Percentiles rank a stretch among this genome's conserved stretches.
phyloP scores from a whole-genome alignment of 2,113 vertebrate species.

The Porphyrio hochstetteri region DNA sequence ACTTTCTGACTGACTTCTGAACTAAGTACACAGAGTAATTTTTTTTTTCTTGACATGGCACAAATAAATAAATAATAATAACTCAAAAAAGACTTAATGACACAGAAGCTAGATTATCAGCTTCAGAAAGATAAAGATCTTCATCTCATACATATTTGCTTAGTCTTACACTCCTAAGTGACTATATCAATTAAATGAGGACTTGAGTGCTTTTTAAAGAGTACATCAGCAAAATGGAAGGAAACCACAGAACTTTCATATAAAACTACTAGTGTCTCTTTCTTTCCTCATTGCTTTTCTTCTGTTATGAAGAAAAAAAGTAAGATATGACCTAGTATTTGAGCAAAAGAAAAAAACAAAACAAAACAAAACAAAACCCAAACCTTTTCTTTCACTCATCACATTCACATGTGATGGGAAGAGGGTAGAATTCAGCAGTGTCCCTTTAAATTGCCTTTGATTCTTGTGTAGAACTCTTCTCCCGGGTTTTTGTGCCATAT shows the following conservation, averaged over 20 bases:
- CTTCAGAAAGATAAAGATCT: neutral
- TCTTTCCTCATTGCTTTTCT: neutral
- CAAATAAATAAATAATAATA: neutral
- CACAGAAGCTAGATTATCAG: neutral
- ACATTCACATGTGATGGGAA: neutral
- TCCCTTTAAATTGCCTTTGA: slow-evolving; percentile 73
- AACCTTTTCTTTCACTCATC: neutral
- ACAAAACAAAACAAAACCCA: no score
- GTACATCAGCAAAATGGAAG: neutral
- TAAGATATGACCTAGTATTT: neutral
- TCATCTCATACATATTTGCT: neutral
- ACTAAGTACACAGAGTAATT: neutral
- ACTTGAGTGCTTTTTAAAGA: neutral
- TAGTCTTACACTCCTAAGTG: neutral
- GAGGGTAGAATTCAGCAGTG: slow-evolving; percentile 21
- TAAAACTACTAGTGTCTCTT: neutral
- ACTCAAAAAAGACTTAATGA: neutral
- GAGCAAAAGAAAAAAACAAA: neutral
- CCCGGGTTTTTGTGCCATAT: slow-evolving; percentile 75
- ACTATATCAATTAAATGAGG: neutral
- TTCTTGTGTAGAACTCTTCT: slow-evolving; percentile 67
- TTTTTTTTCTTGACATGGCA: neutral
- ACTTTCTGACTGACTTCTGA: neutral
- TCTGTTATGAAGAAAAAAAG: neutral
- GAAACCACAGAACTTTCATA: fast-evolving